Conservation (phyloP, 2,888 invertebrate genomes). For the Rotaria macrura region DNA sequence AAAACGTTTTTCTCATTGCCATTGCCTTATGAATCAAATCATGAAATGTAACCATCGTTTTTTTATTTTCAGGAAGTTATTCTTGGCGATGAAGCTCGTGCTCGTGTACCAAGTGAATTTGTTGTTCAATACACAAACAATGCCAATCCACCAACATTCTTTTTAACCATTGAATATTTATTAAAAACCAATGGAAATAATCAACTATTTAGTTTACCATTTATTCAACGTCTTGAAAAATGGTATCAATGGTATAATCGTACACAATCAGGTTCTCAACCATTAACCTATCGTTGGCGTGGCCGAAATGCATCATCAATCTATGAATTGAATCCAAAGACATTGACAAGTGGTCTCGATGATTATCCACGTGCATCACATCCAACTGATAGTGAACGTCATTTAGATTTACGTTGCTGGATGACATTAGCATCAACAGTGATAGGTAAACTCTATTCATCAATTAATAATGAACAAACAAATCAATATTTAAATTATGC, state of each 20-base stretch:
- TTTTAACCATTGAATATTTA: constrained; percentile 60
- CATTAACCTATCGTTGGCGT: constrained; percentile 64
- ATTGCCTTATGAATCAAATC: too few species aligned
- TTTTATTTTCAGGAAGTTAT: constrained; percentile 60
- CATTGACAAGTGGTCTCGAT: constrained; percentile 82
- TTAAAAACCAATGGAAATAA: constrained; percentile 36
- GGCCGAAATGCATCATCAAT: constrained; percentile 69
- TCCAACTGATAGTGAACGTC: constrained; percentile 76
- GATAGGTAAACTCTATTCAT: constrained; percentile 50
- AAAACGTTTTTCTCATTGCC: too few species aligned
- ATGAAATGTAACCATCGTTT: too few species aligned
- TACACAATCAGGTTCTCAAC: constrained; percentile 65
- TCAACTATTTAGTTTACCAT: constrained; percentile 53
- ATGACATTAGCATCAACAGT: constrained; percentile 77
- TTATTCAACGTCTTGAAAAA: constrained; percentile 58
- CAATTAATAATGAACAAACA: constrained; percentile 14
- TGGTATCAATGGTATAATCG: constrained; percentile 95
- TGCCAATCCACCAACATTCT: constrained; percentile 92
- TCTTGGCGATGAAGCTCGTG: constrained; percentile 56
- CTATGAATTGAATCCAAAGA: constrained; percentile 85
- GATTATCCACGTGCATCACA: constrained; percentile 95
- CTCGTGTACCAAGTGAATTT: constrained; percentile 86
- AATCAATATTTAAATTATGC: constrained; percentile 53
- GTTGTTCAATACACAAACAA: constrained; percentile 83
- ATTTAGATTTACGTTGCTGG: constrained; percentile 93